phyloP scores from a whole-genome alignment of 2,797 vertebrate genomes.

The Phataginus tricuspis region DNA sequence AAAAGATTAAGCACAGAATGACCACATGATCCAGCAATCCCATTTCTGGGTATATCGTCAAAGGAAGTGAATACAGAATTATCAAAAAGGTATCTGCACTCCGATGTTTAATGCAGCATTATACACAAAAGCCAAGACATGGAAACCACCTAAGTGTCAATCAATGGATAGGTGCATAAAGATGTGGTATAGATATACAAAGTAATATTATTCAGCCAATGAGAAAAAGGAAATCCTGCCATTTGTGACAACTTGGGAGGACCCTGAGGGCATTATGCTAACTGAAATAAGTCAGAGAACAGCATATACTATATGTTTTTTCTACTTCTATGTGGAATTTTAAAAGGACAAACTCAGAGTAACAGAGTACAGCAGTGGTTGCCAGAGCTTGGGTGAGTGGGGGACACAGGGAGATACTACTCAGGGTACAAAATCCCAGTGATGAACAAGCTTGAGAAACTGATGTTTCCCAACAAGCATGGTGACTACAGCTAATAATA shows the following conservation, averaged over 20 bases:
- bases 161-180: background rate
- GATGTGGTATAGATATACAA: background rate
- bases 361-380: background rate
- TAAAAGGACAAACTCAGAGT: background rate
- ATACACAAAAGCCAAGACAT: background rate
- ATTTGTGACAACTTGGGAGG: background rate
- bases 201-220: background rate
- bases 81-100: background rate
- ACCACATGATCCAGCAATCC: background rate
- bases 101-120: background rate
- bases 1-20: background rate
- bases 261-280: background rate
- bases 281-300: background rate
- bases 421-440: background rate
- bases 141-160: background rate
- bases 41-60: background rate
- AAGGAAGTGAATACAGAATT: background rate
- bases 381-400: background rate
- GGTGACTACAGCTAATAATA: background rate
- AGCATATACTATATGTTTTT: background rate
- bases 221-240: background rate
- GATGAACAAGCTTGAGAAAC: background rate
- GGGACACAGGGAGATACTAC: background rate
- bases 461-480: background rate
- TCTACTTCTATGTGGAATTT: background rate